A percentile compares a stretch with the other conserved stretches of the same genome.
These are phyloP conservation scores for Zaprionus ghesquierei DNA, from an alignment of 1,140 invertebrate genomes.

Conservation along the genomic window DNA sequence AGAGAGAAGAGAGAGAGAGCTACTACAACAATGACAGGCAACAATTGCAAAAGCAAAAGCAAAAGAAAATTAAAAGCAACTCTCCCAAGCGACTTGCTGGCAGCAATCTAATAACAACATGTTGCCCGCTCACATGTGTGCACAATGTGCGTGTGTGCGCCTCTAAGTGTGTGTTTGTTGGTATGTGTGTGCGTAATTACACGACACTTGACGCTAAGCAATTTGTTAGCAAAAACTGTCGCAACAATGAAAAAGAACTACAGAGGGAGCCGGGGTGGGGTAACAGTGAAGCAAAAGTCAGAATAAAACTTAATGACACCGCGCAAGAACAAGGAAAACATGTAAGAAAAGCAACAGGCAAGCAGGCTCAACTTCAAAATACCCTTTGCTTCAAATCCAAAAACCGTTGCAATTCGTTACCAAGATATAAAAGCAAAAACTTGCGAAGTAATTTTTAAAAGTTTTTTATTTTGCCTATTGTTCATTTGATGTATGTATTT, in stretches of 20 bases:
- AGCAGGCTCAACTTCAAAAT: neutral
- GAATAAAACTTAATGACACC: slow-evolving; percentile 79
- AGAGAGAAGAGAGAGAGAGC: neutral
- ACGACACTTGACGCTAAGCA: slow-evolving; percentile 82
- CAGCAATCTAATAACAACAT: slow-evolving; percentile 81
- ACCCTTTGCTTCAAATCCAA: neutral
- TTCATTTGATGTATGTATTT: no score
- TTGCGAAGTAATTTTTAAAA: no score
- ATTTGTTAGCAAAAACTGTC: slow-evolving; percentile 81
- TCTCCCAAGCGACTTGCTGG: slow-evolving; percentile 68
- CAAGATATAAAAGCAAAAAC: no score
- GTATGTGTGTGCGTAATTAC: slow-evolving; percentile 73
- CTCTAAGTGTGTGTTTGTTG: neutral
- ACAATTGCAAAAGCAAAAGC: slow-evolving; percentile 44
- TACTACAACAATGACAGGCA: slow-evolving; percentile 38
- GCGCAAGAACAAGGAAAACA: slow-evolving; percentile 25
- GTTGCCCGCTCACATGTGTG: slow-evolving; percentile 44
- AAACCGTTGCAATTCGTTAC: no score
- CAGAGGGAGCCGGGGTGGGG: slow-evolving; percentile 22
- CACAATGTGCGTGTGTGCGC: slow-evolving; percentile 33
- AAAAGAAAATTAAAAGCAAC: slow-evolving; percentile 74
- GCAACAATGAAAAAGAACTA: slow-evolving; percentile 79
- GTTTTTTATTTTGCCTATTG: no score
- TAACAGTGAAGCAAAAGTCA: slow-evolving; percentile 65
- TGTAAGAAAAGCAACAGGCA: neutral